phyloP scores from a whole-genome alignment of 2,113 vertebrate genomes.

The Bagarius yarrelli region DNA sequence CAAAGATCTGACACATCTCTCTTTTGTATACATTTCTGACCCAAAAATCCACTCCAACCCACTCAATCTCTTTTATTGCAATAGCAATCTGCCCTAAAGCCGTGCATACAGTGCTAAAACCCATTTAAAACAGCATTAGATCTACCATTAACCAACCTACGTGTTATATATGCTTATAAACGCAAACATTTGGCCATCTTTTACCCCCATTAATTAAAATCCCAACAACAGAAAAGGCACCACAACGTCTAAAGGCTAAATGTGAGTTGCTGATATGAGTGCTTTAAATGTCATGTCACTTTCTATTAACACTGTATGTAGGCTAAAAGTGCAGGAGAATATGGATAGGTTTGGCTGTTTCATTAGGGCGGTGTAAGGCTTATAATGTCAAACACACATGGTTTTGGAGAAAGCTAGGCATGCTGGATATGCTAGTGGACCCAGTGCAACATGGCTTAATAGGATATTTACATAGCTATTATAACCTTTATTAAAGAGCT shows the following conservation, averaged over 20 bases:
- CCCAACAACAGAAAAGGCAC: neutral
- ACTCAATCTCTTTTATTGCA: neutral
- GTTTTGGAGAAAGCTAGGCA: slow-evolving; percentile 7
- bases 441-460: neutral
- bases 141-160: neutral
- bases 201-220: slow-evolving; percentile 9
- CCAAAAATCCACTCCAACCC: neutral
- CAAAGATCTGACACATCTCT: neutral
- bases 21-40: neutral
- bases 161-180: neutral
- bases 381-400: slow-evolving; percentile 27
- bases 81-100: neutral
- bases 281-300: slow-evolving; percentile 37
- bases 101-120: neutral
- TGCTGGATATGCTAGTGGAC: slow-evolving; percentile 23
- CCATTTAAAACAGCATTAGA: neutral
- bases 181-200: slow-evolving; percentile 12
- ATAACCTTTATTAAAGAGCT: neutral
- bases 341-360: neutral
- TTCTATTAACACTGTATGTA: slow-evolving; percentile 18
- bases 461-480: neutral
- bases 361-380: neutral
- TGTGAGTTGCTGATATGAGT: slow-evolving; percentile 21
- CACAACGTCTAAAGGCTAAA: neutral
- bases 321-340: neutral